A percentile compares a stretch with the other conserved stretches of the same genome.
Evolutionary conservation across 2,797 vertebrate species (phyloP).

Genomic region (Melanotaenia boesemani): DNA sequence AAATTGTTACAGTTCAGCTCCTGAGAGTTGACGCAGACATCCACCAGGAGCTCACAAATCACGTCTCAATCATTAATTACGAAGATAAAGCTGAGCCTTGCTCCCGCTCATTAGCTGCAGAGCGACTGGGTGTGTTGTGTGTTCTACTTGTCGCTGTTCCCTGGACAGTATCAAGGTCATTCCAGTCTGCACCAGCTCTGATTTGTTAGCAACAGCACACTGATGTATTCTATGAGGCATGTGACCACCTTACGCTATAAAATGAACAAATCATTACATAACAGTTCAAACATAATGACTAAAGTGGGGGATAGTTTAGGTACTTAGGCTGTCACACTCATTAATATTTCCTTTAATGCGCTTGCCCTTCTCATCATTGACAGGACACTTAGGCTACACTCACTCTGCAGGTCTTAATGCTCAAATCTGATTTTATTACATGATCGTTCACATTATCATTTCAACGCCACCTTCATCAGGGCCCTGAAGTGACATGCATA

Average conservation of each 20-base stretch:
- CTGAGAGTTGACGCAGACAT: slow-evolving; percentile 21
- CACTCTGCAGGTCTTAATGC: no score
- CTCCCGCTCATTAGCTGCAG: slow-evolving; percentile 51
- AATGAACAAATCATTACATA: slow-evolving; percentile 53
- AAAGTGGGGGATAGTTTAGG: slow-evolving; percentile 31
- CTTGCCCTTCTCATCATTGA: slow-evolving; percentile 40
- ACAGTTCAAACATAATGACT: slow-evolving; percentile 38
- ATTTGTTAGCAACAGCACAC: slow-evolving; percentile 21
- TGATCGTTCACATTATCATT: no score
- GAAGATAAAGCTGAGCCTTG: slow-evolving; percentile 57
- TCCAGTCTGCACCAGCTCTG: slow-evolving; percentile 17
- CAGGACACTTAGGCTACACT: slow-evolving; percentile 6
- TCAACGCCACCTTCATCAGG: no score
- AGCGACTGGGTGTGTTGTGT: slow-evolving; percentile 51
- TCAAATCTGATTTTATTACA: no score
- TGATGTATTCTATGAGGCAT: slow-evolving; percentile 41
- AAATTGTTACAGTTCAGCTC: slow-evolving; percentile 8
- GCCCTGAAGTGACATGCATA: no score
- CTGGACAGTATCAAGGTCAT: slow-evolving; percentile 63
- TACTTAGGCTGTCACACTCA: slow-evolving; percentile 20
- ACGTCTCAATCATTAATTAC: slow-evolving; percentile 66
- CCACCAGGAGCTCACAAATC: slow-evolving; percentile 30
- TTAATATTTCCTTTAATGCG: slow-evolving; percentile 20
- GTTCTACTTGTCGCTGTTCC: slow-evolving; percentile 18
- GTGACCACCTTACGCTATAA: slow-evolving; percentile 35